phyloP scores from a whole-genome alignment of 2,888 invertebrate species.

The Automeris io region DNA sequence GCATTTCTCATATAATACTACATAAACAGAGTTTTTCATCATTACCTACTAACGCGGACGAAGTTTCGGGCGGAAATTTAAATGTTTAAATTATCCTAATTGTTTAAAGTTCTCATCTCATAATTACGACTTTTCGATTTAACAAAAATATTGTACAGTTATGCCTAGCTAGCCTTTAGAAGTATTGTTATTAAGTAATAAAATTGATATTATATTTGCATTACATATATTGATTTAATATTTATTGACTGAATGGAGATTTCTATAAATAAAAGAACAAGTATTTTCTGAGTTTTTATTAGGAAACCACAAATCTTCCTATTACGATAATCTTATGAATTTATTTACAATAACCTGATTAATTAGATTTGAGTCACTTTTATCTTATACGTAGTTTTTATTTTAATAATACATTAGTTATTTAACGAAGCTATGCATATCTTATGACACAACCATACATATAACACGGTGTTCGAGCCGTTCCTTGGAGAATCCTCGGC shows the following conservation, averaged over 20 bases:
- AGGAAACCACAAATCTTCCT: slow-evolving; percentile 71
- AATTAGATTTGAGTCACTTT: slow-evolving; percentile 59
- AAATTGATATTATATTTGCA: neutral
- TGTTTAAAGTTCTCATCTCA: too few relatives aligned
- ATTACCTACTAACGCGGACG: too few relatives aligned
- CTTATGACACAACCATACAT: slow-evolving; percentile 78
- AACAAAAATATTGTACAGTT: too few relatives aligned
- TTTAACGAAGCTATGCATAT: slow-evolving; percentile 73
- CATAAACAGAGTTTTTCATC: too few relatives aligned
- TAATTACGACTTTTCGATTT: too few relatives aligned
- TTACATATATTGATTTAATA: neutral
- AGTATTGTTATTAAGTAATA: too few relatives aligned
- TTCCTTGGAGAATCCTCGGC: slow-evolving; percentile 35
- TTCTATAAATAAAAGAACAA: slow-evolving; percentile 1
- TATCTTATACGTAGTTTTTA: slow-evolving; percentile 55
- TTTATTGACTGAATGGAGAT: neutral
- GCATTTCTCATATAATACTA: too few relatives aligned
- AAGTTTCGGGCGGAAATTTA: too few relatives aligned
- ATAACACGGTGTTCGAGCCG: slow-evolving; percentile 65
- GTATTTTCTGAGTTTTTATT: slow-evolving; percentile 51
- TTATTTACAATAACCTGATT: slow-evolving; percentile 67
- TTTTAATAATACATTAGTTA: slow-evolving; percentile 54
- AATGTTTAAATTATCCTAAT: too few relatives aligned
- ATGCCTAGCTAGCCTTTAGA: too few relatives aligned
- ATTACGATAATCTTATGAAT: slow-evolving; percentile 54